Percentiles rank a stretch among this genome's conserved stretches.
Conservation (phyloP, 2,113 vertebrate species). For the Ellobius talpinus region DNA sequence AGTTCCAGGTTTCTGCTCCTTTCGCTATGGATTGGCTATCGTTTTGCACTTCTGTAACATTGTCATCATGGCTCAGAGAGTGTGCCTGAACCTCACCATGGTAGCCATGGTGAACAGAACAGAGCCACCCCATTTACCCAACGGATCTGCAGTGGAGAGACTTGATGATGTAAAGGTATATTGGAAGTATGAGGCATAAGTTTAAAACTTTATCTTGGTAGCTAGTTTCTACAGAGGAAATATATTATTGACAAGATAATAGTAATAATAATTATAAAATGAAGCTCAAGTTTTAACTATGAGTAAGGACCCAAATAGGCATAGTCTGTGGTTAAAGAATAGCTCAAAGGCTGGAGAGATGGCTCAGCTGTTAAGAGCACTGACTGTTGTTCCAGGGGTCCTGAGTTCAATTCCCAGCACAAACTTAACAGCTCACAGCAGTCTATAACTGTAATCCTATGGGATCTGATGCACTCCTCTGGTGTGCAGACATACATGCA, state of each 20-base stretch:
- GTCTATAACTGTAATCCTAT: too few relatives aligned
- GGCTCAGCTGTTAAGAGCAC: background rate
- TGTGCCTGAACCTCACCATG: constrained; percentile 62
- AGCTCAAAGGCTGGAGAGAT: background rate
- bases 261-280: background rate
- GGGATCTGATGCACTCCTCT: background rate
- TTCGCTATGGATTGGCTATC: constrained; percentile 30
- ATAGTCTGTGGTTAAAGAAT: too few relatives aligned
- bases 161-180: background rate
- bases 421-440: too few relatives aligned
- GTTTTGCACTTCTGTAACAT: constrained; percentile 49
- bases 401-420: background rate
- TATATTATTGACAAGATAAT: background rate
- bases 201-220: background rate
- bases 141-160: background rate
- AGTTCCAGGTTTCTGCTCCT: constrained; percentile 40
- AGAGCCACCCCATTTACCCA: rapidly evolving
- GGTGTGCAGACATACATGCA: background rate
- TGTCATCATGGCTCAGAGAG: rapidly evolving
- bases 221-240: background rate
- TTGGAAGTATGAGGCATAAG: too few relatives aligned
- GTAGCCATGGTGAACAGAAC: constrained; percentile 73
- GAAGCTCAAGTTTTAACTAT: background rate
- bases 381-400: background rate
- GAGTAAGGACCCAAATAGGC: background rate